Conservation (phyloP, 2,888 invertebrate genomes). For the Gastrophysa polygoni region DNA sequence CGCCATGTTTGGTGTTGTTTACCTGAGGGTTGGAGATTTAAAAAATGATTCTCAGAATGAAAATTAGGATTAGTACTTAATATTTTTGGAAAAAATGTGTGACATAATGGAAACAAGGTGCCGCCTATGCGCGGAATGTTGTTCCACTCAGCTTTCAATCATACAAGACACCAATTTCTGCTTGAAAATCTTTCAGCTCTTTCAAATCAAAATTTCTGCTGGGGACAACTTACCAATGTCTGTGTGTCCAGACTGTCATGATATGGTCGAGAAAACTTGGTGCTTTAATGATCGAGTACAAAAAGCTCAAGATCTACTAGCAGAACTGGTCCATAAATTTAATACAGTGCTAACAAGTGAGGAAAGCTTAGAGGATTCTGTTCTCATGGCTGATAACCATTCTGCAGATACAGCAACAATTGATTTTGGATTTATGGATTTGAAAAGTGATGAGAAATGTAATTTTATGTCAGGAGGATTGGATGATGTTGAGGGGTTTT, state of each 20-base stretch:
- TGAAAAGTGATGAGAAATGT: slow-evolving; percentile 23
- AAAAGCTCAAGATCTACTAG: slow-evolving; percentile 53
- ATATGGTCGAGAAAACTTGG: slow-evolving; percentile 54
- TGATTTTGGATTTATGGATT: slow-evolving; percentile 25
- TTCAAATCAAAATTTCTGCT: slow-evolving; percentile 52
- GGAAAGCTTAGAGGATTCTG: slow-evolving; percentile 19
- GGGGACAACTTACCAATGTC: slow-evolving; percentile 52
- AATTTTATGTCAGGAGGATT: slow-evolving; percentile 23
- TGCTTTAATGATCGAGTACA: slow-evolving; percentile 54
- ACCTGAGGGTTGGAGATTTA: background rate
- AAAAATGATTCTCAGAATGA: background rate
- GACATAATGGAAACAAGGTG: slow-evolving; percentile 52
- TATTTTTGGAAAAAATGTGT: slow-evolving; percentile 2
- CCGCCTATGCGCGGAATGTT: slow-evolving; percentile 55
- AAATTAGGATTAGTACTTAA: background rate
- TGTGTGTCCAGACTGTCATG: slow-evolving; percentile 53
- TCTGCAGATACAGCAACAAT: slow-evolving; percentile 18
- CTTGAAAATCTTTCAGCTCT: slow-evolving; percentile 52
- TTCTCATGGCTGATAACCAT: slow-evolving; percentile 9
- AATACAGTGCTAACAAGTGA: slow-evolving; percentile 19
- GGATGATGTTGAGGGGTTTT: slow-evolving; percentile 20
- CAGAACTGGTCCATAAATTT: slow-evolving; percentile 31
- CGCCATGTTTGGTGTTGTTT: background rate
- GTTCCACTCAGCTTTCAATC: slow-evolving; percentile 47
- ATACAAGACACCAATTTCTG: slow-evolving; percentile 50